Evolutionary conservation across 53 echinoderm and acorn worm species (phyloP), one percentile per base, ranked within the genome.

Genomic region (Paracentrotus lividus): DNA sequence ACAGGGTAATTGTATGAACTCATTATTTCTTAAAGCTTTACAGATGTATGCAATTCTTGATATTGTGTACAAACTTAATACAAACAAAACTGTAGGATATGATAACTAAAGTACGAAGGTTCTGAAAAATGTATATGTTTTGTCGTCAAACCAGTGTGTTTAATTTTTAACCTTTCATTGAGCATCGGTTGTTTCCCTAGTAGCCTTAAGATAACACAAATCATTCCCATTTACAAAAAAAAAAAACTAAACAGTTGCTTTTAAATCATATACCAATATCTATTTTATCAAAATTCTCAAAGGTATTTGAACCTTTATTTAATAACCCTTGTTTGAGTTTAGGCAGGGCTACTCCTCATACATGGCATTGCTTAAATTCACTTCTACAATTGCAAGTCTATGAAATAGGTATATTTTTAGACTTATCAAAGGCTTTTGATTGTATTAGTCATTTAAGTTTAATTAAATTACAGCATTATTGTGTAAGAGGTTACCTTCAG

Each of bases 121-220:
- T 27, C n/a, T 24, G n/a, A 64, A 64, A 64, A 64, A 64, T 64
- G 27, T 64, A 64, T 64, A 64, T 64, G 64, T 15, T 64, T 64
- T 64, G 15, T 27, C 7, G 64, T 24, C 5, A 12, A 64, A 64
- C 64, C 64, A 24, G n/a, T 64, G n/a, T 64, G 64, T 64, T 2
- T 24, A 27, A 64, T 64, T 24, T 64, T 64, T 27, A 64, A 64
- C 64, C 64, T 64, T 8, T 64, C 64, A 64, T 64, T 64, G n/a
- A 64, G 3, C 3, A 64, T n/a, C n/a, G n/a, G 64, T 6, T 2
- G 1, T 64, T 64, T 64, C 8, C 8, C 27, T 64, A 64, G 26
- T 64, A 64, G 64, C 8, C 64, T 64, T 24, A 64, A 64, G 27
- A 64, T 64, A 24, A 29, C 64, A 64, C n/a, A 64, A 2, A 13